These are phyloP conservation scores for Mesembrinibis cayennensis DNA, from an alignment of 2,113 vertebrate species.

Conservation along the genomic window DNA sequence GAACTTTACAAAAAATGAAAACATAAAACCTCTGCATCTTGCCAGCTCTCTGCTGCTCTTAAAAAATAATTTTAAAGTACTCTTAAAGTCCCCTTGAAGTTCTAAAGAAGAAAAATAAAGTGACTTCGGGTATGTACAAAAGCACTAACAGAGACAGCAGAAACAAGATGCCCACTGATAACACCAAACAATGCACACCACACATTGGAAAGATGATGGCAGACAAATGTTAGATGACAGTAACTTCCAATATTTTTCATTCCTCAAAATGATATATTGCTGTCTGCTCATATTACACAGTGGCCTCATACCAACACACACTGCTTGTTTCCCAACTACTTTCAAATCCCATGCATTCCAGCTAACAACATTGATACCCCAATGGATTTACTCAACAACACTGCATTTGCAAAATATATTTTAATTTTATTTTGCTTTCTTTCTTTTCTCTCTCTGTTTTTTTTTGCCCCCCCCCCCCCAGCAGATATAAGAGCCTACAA, in stretches of 20 bases:
- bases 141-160: background rate
- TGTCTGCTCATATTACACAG: background rate
- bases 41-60: background rate
- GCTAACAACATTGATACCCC: background rate
- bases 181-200: background rate
- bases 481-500: background rate
- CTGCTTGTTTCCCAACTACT: background rate
- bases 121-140: background rate
- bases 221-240: background rate
- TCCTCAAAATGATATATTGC: background rate
- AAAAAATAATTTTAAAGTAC: background rate
- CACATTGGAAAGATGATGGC: background rate
- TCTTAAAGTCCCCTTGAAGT: background rate
- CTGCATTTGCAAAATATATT: background rate
- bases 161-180: background rate
- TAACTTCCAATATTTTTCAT: background rate
- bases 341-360: background rate
- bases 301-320: background rate
- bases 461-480: fast-evolving
- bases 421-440: background rate
- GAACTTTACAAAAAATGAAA: background rate
- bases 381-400: background rate
- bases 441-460: fast-evolving
- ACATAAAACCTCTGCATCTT: background rate
- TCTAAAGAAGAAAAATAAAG: background rate